Percentiles rank a stretch among this genome's conserved stretches.
phyloP scores from a whole-genome alignment of 2,113 vertebrate genomes.

The Craseonycteris thonglongyai region DNA sequence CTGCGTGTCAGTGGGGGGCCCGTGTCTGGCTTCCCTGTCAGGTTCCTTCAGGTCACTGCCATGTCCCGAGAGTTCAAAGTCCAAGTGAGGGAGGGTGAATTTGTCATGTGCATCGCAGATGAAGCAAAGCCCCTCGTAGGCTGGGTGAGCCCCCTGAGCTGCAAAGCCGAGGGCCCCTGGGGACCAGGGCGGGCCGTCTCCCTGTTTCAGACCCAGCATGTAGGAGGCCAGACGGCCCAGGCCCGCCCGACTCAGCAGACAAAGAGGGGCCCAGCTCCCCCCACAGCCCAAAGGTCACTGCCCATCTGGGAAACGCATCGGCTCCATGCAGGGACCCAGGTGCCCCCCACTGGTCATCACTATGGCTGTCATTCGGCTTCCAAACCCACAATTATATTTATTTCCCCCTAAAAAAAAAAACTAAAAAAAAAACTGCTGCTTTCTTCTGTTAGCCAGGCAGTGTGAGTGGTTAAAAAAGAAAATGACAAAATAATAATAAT shows the following conservation, averaged over 20 bases:
- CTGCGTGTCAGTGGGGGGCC: not conserved
- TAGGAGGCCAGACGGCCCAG: rapidly evolving
- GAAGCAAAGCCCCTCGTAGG: rapidly evolving
- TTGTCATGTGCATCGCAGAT: not conserved
- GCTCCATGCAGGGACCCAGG: rapidly evolving
- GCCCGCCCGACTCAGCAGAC: not conserved
- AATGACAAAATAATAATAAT: too few relatives aligned
- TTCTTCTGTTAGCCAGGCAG: not conserved
- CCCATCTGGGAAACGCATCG: rapidly evolving
- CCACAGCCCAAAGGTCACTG: rapidly evolving
- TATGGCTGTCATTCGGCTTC: rapidly evolving
- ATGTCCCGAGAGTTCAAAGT: not conserved
- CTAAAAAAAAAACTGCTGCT: not conserved
- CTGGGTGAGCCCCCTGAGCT: not conserved
- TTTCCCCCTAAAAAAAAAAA: not conserved
- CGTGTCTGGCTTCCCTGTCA: rapidly evolving
- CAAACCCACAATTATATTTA: not conserved
- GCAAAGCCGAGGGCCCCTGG: not conserved
- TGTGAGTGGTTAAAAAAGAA: rapidly evolving
- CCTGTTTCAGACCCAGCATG: rapidly evolving
- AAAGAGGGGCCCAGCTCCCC: not conserved
- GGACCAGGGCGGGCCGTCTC: not conserved
- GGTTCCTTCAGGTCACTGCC: rapidly evolving
- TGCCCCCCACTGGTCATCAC: not conserved
- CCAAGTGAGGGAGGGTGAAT: not conserved